Conservation (phyloP, 2,797 vertebrate genomes). For the Sibirionetta formosa region DNA sequence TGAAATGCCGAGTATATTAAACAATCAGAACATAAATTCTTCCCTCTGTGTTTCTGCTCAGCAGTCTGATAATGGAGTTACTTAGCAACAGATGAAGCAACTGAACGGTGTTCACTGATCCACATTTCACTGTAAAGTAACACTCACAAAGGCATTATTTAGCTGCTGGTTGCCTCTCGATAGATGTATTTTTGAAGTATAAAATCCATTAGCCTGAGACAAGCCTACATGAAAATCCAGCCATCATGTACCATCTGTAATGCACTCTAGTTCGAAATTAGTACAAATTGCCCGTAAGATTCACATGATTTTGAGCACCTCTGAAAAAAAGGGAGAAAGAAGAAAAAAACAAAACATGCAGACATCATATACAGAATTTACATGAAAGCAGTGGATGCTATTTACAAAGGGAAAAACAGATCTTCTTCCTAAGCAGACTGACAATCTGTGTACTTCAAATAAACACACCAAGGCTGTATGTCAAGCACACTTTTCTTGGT, state of each 20-base stretch:
- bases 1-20: constrained; percentile 7
- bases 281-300: background rate
- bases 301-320: background rate
- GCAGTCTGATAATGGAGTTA: constrained; percentile 39
- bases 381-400: background rate
- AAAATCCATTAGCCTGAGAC: constrained; percentile 27
- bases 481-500: background rate
- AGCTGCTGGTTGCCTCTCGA: background rate
- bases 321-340: background rate
- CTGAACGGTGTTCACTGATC: constrained; percentile 11
- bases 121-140: constrained; percentile 30
- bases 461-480: fast-evolving
- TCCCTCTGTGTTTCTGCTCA: background rate
- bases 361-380: background rate
- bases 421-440: background rate
- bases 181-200: background rate
- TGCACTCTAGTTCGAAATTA: background rate
- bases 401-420: background rate
- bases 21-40: constrained; percentile 40
- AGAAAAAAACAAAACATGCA: background rate
- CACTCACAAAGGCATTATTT: constrained; percentile 21
- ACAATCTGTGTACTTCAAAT: background rate
- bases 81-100: constrained; percentile 64
- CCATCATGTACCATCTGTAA: background rate
- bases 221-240: background rate